Evolutionary conservation across 2,888 invertebrate genomes (phyloP).

Genomic region (Phortica magna): DNA sequence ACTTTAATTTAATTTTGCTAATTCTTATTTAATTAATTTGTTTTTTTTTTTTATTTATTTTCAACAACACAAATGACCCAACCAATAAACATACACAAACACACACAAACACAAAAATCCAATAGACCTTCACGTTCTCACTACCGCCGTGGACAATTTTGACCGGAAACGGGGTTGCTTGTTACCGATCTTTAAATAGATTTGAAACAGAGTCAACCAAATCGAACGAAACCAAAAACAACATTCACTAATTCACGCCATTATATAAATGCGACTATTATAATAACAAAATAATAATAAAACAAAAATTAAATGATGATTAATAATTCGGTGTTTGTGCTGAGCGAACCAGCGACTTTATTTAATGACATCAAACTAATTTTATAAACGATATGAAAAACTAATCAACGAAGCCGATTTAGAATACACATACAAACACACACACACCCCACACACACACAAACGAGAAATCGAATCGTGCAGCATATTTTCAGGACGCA

Average conservation of each 20-base stretch:
- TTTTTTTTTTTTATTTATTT: slow-evolving; percentile 63
- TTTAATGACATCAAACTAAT: too few species aligned
- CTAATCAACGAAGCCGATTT: too few species aligned
- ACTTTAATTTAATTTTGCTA: slow-evolving; percentile 62
- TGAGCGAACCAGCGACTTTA: too few species aligned
- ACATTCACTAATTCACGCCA: slow-evolving; percentile 39
- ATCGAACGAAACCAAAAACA: slow-evolving; percentile 29
- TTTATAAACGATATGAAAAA: too few species aligned
- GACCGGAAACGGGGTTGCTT: slow-evolving; percentile 76
- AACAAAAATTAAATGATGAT: background rate
- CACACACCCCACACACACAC: background rate
- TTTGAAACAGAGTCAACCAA: slow-evolving; percentile 34
- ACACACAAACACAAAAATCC: slow-evolving; percentile 41
- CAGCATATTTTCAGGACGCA: background rate
- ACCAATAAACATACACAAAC: slow-evolving; percentile 20
- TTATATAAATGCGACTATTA: background rate
- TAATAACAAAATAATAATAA: slow-evolving; percentile 13
- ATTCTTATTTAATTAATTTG: slow-evolving; percentile 54
- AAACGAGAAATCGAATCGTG: background rate
- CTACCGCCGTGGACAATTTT: slow-evolving; percentile 76
- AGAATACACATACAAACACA: too few species aligned
- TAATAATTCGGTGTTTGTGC: background rate
- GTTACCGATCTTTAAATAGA: slow-evolving; percentile 76
- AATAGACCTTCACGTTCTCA: slow-evolving; percentile 77
- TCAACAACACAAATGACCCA: slow-evolving; percentile 45